Conservation (phyloP, 1,140 invertebrate species). For the Nasonia vitripennis region DNA sequence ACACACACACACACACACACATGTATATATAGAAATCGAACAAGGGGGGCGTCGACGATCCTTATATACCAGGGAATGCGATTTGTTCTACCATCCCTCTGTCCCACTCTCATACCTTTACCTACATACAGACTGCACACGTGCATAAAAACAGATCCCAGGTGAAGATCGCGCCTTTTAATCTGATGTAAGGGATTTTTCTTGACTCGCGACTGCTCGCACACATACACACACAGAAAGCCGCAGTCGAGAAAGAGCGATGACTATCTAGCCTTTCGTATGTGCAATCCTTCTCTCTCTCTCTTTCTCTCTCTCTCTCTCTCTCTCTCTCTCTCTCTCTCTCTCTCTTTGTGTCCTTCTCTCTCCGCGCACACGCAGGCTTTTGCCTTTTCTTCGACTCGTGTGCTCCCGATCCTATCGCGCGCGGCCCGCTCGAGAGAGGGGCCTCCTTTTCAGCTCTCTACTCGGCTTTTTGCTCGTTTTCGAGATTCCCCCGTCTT, state of each 20-base stretch:
- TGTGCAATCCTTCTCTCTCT: conserved; percentile 21
- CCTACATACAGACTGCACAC: neutral
- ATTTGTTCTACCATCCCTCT: conserved; percentile 56
- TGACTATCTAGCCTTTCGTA: conserved; percentile 57
- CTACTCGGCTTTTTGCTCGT: neutral
- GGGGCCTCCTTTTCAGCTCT: neutral
- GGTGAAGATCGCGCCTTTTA: conserved; percentile 56
- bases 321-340: too few species aligned
- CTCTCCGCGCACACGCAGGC: neutral
- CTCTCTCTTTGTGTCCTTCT: conserved; percentile 22
- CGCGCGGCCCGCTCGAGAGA: neutral
- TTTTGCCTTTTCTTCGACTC: conserved; percentile 3
- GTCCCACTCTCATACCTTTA: conserved; percentile 8
- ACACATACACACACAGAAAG: neutral
- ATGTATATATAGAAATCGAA: conserved; percentile 33
- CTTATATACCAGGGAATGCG: conserved; percentile 53
- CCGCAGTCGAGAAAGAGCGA: conserved; percentile 25
- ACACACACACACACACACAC: neutral
- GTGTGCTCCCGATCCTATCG: neutral
- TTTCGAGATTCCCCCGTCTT: neutral
- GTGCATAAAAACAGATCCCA: conserved; percentile 45
- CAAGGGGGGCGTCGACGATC: conserved; percentile 52
- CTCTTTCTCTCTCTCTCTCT: neutral
- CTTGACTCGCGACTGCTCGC: conserved; percentile 50
- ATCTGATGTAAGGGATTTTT: conserved; percentile 62